Base-by-base conservation (phyloP, 2,113 vertebrate species). In the Tapirus terrestris region DNA sequence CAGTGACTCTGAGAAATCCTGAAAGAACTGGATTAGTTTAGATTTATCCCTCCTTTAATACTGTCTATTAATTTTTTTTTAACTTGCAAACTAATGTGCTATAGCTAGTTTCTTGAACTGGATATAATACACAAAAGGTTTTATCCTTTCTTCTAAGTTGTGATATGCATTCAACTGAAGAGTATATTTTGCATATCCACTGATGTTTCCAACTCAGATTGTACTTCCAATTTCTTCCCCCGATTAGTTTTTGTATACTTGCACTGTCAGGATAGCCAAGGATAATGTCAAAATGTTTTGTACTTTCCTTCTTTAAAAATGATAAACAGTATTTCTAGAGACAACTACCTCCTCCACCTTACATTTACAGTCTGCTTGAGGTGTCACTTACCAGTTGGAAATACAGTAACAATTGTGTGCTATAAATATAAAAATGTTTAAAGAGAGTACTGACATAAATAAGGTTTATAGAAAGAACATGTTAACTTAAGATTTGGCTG, bases 281-380 rank as follows among this genome's bases (percentile, higher is more conserved):
- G 36, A 91, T 86, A 95, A 43, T 10, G 20, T 72, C 23, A 80
- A 72, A 76, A 58, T 76, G 48, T 89, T 93, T 72, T 72, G 21
- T 60, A 33, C 29, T 18, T 77, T 39, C 36, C 51, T 65, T 93
- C 65, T 67, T 91, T 93, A 83, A 92, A 89, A 96, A 89, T 77
- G n/a, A 53, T 82, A 79, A 75, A 82, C 13, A 70, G 36, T 82
- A 89, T 29, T 82, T 86, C 29, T 68, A 95, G 6, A 94, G 27
- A 88, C 11, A 96, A 95, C 13, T 84, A 65, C 39, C 25, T 67
- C 80, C 48, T 83, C 43, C 45, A 76, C 21, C 21, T 79, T 43
- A 87, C 3, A 91, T 25, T 29, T 87, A 60, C 27, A 91, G 16
- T 87, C 20, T 60, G 12, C 36, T 58, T 87, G 21, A 80, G 11